Evolutionary conservation across 2,113 vertebrate species (phyloP).

Genomic region (Oostethus manadensis): DNA sequence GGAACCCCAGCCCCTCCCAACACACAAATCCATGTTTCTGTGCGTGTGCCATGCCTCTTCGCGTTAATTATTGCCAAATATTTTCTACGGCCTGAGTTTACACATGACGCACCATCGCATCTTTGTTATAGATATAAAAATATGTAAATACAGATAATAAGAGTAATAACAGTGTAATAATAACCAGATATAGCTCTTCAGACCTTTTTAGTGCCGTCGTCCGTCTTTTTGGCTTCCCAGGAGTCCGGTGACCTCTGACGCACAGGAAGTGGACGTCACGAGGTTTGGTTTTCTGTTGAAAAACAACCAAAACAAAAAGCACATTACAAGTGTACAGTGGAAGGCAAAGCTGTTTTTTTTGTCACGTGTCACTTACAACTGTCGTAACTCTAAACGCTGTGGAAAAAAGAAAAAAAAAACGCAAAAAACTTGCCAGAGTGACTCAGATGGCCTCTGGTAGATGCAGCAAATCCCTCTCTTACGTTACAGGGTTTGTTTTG

Average conservation of each 20-base stretch:
- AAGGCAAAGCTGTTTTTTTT: slow-evolving; percentile 31
- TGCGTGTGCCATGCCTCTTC: slow-evolving; percentile 57
- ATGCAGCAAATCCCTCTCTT: slow-evolving; percentile 55
- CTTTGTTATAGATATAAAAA: slow-evolving; percentile 55
- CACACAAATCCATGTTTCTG: slow-evolving; percentile 42
- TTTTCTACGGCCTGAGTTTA: slow-evolving; percentile 64
- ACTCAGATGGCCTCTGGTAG: slow-evolving; percentile 50
- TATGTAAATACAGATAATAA: slow-evolving; percentile 57
- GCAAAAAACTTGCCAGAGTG: slow-evolving; percentile 39
- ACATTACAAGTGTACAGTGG: slow-evolving; percentile 19
- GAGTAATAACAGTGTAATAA: slow-evolving; percentile 21
- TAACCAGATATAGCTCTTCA: slow-evolving; percentile 4
- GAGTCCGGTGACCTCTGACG: background rate
- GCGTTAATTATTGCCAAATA: slow-evolving; percentile 70
- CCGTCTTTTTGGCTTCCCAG: no score
- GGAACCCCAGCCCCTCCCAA: background rate
- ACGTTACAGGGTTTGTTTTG: slow-evolving; percentile 68
- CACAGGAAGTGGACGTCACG: background rate
- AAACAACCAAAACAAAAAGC: slow-evolving; percentile 19
- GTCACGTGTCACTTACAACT: slow-evolving; percentile 40
- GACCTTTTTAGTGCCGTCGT: slow-evolving; percentile 4
- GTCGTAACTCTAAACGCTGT: slow-evolving; percentile 44
- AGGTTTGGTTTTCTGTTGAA: background rate
- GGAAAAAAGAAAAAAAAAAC: slow-evolving; percentile 22
- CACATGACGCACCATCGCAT: slow-evolving; percentile 36